Evolutionary conservation across 2,888 invertebrate species (phyloP), one percentile per base, ranked within the genome.

Genomic region (Hypena proboscidalis): DNA sequence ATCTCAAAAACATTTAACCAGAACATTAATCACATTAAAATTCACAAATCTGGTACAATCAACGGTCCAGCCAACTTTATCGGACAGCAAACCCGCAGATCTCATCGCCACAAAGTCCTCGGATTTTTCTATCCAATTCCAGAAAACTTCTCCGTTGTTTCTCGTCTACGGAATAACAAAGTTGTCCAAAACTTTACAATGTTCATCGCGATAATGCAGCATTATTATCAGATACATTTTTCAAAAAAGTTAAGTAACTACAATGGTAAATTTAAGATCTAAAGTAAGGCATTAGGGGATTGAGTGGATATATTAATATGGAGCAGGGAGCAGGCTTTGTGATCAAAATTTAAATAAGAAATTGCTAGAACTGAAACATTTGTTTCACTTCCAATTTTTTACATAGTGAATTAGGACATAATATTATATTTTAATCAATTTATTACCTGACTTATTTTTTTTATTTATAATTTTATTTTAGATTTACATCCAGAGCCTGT

Each of bases 131-230:
- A 47, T 44, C 9, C 35, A 25, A 51, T 20, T 36, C 9, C 26
- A 1, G 10, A 3, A 42, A 54, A 58, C 34, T 62, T 46, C 7
- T 13, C 11, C 26, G 21, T 31, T 29, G 27, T 55, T 50, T 39
- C 48, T 35, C 34, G 42, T 38, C 54, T 20, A 27, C 26, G 29
- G 38, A 57, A 58, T 57, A 50, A 47, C 43, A 52, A 69, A 71
- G 58, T 67, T 61, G 19, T 27, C 25, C 4, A 8, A 33, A 58
- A 59, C 39, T 67, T 50, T 25, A 4, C 43, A 17, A 35, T 38
- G 31, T 53, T 54, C 48, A 59, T 60, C 61, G 38, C 45, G 58
- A 61, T 66, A 67, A 66, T 56, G 47, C 52, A 55, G 45, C 58
- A 46, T 55, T 49, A 53, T 56, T 34, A 42, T 58, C 47, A 38